Base-by-base conservation (phyloP, 1,140 invertebrate genomes). In the Drosophila tsacasi region DNA sequence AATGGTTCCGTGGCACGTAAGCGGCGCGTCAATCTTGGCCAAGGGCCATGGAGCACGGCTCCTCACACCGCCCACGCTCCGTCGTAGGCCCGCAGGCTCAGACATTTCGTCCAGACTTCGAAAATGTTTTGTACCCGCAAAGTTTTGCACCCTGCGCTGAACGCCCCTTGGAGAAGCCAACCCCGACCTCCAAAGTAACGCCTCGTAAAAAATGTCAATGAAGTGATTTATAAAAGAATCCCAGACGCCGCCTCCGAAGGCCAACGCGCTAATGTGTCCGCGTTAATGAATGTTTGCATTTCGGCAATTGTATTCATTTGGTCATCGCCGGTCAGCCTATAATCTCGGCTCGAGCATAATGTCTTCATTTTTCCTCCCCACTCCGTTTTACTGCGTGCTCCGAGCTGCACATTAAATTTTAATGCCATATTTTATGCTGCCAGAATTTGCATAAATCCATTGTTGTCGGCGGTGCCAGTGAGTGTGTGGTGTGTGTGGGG, bases 371-470 rank as follows among this genome's bases (percentile, higher is more conserved):
- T 37, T 32, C 30, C 42, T 12, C 3, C 17, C 39, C 12, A 46
- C 59, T 54, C 32, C 59, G 37, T 47, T 66, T 69, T 46, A 27
- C 19, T 30, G 78, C 84, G 85, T 90, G 85, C 75, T 30, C 46
- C 17, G 50, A 82, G 79, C 69, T 75, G 86, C 65, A 90, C 85
- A 90, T 90, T 90, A 90, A 82, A 75, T 82, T 85, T 85, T 90
- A 90, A 90, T 90, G 82, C 85, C 84, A 89, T 90, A 90, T 87
- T 87, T 87, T 87, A 89, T 84, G 85, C 85, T 69, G 62, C 64
- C 74, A 76, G 75, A 90, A 90, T 90, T 78, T 85, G 66, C 79
- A 90, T 90, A 90, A 82, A 90, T 90, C 90, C 89, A 81, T 81
- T 81, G 73, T 73, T 49, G 54, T 55, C 35, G 54, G 54, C 35